These are phyloP conservation scores for Phalacrocorax pelagicus DNA, from an alignment of 2,113 vertebrate genomes.

Conservation along the genomic window DNA sequence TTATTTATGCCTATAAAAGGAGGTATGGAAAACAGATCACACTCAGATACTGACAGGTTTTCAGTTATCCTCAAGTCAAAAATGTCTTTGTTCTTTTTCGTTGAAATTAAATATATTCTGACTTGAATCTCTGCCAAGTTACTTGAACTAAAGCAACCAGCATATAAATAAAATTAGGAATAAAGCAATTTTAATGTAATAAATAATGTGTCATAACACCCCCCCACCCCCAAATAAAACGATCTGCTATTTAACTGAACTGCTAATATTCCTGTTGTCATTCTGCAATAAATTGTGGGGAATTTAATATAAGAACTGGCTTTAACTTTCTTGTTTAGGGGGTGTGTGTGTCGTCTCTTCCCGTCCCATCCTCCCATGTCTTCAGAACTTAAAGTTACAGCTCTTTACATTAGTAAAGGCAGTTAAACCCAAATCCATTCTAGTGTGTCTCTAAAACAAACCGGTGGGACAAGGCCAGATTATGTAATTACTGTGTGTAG, in stretches of 20 bases:
- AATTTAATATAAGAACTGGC: neutral
- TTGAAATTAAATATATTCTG: neutral
- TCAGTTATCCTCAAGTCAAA: neutral
- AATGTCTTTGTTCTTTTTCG: neutral
- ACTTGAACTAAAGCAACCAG: neutral
- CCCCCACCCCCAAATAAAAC: neutral
- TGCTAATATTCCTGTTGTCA: neutral
- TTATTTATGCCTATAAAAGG: neutral
- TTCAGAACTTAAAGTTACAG: neutral
- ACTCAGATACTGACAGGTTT: neutral
- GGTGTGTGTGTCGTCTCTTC: no score
- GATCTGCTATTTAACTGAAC: neutral
- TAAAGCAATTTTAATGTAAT: neutral
- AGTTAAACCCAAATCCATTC: neutral
- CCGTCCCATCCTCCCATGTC: neutral
- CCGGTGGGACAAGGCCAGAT: neutral
- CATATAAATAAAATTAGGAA: neutral
- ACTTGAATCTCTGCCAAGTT: neutral
- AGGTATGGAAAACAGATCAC: neutral
- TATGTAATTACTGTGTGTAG: neutral
- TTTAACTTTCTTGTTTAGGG: neutral
- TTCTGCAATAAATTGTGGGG: neutral
- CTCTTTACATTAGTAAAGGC: neutral
- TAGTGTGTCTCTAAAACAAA: neutral
- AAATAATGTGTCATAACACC: neutral